These are phyloP conservation scores for Perca flavescens DNA, from an alignment of 2,113 vertebrate genomes.

Conservation along the genomic window DNA sequence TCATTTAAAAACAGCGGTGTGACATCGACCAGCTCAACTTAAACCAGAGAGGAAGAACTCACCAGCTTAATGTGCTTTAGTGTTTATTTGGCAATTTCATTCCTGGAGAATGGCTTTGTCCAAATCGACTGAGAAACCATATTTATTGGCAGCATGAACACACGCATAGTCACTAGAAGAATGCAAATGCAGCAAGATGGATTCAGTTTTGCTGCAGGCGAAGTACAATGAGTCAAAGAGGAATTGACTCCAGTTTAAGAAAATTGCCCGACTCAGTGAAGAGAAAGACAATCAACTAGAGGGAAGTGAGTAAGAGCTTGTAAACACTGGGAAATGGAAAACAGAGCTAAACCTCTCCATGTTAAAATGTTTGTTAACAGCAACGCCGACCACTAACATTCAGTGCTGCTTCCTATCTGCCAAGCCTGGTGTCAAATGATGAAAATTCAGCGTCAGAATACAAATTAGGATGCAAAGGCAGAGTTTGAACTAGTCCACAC, in stretches of 20 bases:
- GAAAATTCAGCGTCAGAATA: constrained; percentile 37
- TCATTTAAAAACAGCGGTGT: constrained; percentile 1
- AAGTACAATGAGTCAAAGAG: constrained; percentile 19
- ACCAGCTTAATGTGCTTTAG: not conserved
- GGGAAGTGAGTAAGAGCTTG: constrained; percentile 17
- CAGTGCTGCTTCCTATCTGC: not conserved
- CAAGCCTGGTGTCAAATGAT: constrained; percentile 12
- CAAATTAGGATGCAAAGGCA: constrained; percentile 23
- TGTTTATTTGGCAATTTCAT: not conserved
- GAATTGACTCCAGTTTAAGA: constrained; percentile 16
- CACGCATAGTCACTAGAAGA: not conserved
- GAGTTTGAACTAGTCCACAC: constrained; percentile 5
- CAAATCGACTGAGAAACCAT: not conserved
- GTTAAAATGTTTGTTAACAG: not conserved
- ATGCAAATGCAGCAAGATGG: constrained; percentile 11
- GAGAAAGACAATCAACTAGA: constrained; percentile 17
- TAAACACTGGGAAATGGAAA: not conserved
- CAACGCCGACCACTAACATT: constrained; percentile 5
- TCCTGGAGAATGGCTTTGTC: not conserved
- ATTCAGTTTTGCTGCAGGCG: not conserved
- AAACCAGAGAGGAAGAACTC: not conserved
- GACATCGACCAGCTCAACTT: not conserved
- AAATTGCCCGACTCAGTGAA: not conserved
- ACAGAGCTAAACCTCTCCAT: not conserved
- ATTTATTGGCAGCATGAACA: not conserved